A percentile compares a stretch with the other conserved stretches of the same genome.
phyloP scores from a whole-genome alignment of 1,140 invertebrate genomes.

The Calephelis virginiensis region DNA sequence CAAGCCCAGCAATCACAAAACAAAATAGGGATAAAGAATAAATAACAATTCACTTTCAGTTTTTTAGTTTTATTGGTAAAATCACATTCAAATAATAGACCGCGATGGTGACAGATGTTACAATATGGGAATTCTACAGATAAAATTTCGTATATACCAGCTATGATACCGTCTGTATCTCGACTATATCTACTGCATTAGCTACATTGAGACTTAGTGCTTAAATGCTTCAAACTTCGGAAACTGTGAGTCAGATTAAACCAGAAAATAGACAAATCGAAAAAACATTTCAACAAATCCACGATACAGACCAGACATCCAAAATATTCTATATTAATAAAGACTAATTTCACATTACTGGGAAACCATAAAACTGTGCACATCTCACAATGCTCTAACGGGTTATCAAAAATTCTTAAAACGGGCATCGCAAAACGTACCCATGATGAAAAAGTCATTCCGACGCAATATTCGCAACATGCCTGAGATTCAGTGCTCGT shows the following conservation, averaged over 20 bases:
- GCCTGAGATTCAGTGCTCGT: conserved; percentile 66
- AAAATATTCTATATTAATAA: conserved; percentile 74
- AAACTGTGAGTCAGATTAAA: conserved; percentile 48
- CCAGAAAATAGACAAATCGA: conserved; percentile 61
- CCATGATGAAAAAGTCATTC: conserved; percentile 10
- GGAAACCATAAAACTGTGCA: conserved; percentile 51
- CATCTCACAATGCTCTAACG: conserved; percentile 10
- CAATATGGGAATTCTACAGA: conserved; percentile 71
- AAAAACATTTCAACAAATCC: conserved; percentile 61
- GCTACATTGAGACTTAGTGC: conserved; percentile 69
- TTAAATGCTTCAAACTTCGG: conserved; percentile 70
- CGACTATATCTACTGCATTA: conserved; percentile 67
- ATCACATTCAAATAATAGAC: conserved; percentile 77
- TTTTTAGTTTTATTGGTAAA: conserved; percentile 75
- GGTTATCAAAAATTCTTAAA: conserved; percentile 34
- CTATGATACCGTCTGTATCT: conserved; percentile 72
- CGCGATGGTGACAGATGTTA: conserved; percentile 71
- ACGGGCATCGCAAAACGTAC: conserved; percentile 11
- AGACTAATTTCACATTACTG: conserved; percentile 61
- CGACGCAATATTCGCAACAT: conserved; percentile 27
- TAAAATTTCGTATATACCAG: conserved; percentile 68
- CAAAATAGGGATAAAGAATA: conserved; percentile 20
- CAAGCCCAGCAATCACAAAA: too few species aligned
- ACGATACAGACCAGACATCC: conserved; percentile 73
- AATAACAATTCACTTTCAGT: conserved; percentile 43